phyloP scores from a whole-genome alignment of 2,113 vertebrate species.

The Hyaena hyaena region DNA sequence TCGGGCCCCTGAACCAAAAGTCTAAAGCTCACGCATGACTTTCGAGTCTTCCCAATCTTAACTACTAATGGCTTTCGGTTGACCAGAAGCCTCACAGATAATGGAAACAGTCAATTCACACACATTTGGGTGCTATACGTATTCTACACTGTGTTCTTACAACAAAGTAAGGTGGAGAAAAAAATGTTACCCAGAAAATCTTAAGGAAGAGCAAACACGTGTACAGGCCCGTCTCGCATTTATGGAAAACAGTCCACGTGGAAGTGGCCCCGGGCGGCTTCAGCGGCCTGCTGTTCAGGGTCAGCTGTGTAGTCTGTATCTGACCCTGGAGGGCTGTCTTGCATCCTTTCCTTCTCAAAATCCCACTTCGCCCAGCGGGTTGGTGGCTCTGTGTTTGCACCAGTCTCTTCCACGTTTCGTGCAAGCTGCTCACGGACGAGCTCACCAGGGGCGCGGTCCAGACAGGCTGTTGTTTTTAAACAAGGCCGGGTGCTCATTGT shows the following conservation, averaged over 20 bases:
- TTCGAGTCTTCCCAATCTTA: background rate
- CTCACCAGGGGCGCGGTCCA: rapidly evolving
- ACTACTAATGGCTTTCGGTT: background rate
- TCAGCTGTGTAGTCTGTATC: rapidly evolving
- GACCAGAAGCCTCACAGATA: background rate
- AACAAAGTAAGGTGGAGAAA: background rate
- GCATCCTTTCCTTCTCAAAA: rapidly evolving
- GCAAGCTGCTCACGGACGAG: rapidly evolving
- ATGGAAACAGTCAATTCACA: too few species aligned
- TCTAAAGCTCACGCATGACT: background rate
- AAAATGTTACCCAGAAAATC: background rate
- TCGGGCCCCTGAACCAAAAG: background rate
- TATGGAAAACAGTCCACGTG: rapidly evolving
- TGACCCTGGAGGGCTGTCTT: rapidly evolving
- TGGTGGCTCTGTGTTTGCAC: too few species aligned
- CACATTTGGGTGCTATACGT: rapidly evolving
- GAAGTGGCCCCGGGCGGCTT: background rate
- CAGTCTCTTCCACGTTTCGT: background rate
- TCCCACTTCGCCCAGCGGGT: background rate
- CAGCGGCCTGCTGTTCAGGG: too few species aligned
- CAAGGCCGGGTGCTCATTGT: rapidly evolving
- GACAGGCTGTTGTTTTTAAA: background rate
- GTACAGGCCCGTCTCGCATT: background rate
- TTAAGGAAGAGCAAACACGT: background rate
- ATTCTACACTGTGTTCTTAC: background rate